A percentile compares a stretch with the other conserved stretches of the same genome.
These are phyloP conservation scores for Xenopus petersii DNA, from an alignment of 2,797 vertebrate species.

Conservation along the genomic window DNA sequence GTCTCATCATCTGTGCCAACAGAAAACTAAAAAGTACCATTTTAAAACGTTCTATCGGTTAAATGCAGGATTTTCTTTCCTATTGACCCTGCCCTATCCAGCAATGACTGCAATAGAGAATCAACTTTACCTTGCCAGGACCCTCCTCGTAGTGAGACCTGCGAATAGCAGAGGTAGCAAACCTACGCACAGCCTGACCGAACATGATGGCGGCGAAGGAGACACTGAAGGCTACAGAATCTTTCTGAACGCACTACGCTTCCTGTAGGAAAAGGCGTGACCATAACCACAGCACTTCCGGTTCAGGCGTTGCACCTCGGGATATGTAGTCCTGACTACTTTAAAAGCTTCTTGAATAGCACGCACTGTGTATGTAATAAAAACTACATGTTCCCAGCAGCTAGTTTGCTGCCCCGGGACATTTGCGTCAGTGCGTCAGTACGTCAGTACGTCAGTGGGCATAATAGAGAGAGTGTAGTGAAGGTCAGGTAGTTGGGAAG, in stretches of 20 bases:
- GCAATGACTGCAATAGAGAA: no score
- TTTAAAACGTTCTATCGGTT: no score
- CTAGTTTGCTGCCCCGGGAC: no score
- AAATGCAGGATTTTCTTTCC: no score
- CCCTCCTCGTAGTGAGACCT: conserved; percentile 86
- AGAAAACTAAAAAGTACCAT: no score
- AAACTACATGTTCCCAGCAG: conserved; percentile 24
- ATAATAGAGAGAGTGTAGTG: no score
- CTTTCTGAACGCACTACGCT: neutral
- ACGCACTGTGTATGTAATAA: no score
- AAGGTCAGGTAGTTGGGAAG: no score
- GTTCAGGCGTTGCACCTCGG: neutral
- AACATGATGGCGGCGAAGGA: conserved; percentile 66
- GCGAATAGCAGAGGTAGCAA: conserved; percentile 84
- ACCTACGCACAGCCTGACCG: conserved; percentile 77
- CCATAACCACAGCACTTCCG: neutral
- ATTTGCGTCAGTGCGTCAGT: no score
- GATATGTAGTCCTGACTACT: conserved; percentile 6
- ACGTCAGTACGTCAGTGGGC: no score
- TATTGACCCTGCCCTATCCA: no score
- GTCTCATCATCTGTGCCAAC: conserved; percentile 51
- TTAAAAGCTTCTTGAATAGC: fast-evolving
- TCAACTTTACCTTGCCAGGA: conserved; percentile 78
- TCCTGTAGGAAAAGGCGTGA: conserved; percentile 11
- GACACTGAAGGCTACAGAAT: neutral